These are phyloP conservation scores for Eilema griseolum DNA, from an alignment of 2,888 invertebrate species.

Conservation along the genomic window DNA sequence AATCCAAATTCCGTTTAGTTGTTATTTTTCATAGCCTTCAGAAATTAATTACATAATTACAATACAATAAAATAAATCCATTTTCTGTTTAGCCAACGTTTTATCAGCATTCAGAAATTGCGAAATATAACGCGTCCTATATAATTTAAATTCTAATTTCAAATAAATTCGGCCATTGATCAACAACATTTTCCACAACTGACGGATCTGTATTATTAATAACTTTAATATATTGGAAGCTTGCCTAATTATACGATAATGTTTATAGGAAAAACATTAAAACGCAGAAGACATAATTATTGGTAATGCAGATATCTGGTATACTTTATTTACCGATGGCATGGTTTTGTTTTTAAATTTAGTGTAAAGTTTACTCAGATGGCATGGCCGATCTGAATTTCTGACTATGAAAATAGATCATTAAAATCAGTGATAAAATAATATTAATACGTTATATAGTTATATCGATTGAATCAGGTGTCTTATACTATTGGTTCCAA, in stretches of 20 bases:
- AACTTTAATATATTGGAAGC: slow-evolving; percentile 44
- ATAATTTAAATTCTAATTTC: neutral
- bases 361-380: slow-evolving; percentile 19
- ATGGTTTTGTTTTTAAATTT: slow-evolving; percentile 19
- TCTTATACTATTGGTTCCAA: neutral
- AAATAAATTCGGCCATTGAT: slow-evolving; percentile 23
- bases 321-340: slow-evolving; percentile 23
- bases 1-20: neutral
- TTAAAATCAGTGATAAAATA: neutral
- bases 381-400: neutral
- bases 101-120: too few species aligned
- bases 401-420: slow-evolving; percentile 2
- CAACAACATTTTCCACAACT: slow-evolving; percentile 40
- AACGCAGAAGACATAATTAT: slow-evolving; percentile 36
- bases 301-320: slow-evolving; percentile 37
- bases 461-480: neutral
- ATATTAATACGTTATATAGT: neutral
- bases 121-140: neutral
- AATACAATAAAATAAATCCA: neutral
- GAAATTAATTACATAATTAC: too few species aligned
- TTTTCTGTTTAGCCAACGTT: neutral
- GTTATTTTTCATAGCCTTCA: too few species aligned
- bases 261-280: slow-evolving; percentile 45
- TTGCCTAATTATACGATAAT: slow-evolving; percentile 39
- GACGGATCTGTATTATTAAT: slow-evolving; percentile 42